Conservation (phyloP, 2,113 vertebrate species). For the Heterocephalus glaber region DNA sequence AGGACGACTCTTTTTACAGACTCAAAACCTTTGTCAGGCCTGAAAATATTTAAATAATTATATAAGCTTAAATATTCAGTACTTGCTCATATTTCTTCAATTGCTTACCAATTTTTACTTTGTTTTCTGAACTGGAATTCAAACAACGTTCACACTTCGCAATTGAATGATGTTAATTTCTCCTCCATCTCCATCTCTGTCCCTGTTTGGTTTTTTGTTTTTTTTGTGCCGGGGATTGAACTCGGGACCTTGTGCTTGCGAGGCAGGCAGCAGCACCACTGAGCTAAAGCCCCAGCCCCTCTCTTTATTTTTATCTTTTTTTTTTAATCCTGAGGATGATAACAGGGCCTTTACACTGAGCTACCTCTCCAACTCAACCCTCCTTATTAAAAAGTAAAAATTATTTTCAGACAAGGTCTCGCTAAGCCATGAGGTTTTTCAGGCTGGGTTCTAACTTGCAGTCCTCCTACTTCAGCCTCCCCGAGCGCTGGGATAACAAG, state of each 20-base stretch:
- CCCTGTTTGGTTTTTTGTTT: too few relatives aligned
- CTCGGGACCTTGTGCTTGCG: too few relatives aligned
- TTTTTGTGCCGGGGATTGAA: too few relatives aligned
- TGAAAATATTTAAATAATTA: conserved; percentile 6
- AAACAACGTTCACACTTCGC: background rate
- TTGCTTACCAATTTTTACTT: background rate
- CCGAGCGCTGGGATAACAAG: background rate
- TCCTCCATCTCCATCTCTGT: background rate
- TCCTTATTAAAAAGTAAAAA: background rate
- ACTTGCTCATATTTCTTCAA: background rate
- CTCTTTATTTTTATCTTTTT: background rate
- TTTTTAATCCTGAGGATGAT: background rate
- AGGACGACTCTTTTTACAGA: background rate
- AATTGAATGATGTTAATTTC: background rate
- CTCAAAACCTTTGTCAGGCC: background rate
- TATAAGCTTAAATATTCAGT: conserved; percentile 9
- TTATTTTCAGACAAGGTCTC: background rate
- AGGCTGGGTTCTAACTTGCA: background rate
- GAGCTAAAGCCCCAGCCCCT: too few relatives aligned
- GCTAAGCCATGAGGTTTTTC: background rate
- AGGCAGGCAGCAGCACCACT: too few relatives aligned
- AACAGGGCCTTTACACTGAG: background rate
- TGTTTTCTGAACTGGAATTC: background rate
- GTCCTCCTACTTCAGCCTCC: background rate
- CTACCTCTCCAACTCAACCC: background rate